phyloP scores from a whole-genome alignment of 2,113 vertebrate species.

The Pollachius pollachius region DNA sequence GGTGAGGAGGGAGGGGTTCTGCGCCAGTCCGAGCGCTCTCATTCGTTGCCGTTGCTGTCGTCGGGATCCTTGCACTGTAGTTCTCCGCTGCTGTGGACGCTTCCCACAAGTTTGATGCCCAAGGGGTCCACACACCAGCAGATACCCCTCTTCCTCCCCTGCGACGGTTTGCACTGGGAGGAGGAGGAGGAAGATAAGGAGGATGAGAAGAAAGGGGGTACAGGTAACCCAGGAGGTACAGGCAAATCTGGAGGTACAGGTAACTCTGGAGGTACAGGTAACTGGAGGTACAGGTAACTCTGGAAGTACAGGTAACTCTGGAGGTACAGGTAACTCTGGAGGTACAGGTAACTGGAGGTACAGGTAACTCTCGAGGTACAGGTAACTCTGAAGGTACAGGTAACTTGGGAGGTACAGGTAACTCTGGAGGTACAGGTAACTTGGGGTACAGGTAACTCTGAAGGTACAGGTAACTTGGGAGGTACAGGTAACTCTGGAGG shows the following conservation, averaged over 20 bases:
- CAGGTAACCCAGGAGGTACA: no score
- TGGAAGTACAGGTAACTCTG: no score
- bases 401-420: no score
- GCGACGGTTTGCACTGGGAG: slow-evolving; percentile 92
- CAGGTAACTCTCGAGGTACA: no score
- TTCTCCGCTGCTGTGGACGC: slow-evolving; percentile 83
- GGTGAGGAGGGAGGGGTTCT: slow-evolving; percentile 50
- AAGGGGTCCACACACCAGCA: slow-evolving; percentile 98
- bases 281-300: neutral
- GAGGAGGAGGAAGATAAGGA: slow-evolving; percentile 3
- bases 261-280: slow-evolving; percentile 41
- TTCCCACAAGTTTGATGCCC: slow-evolving; percentile 85
- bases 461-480: no score
- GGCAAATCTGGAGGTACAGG: no score
- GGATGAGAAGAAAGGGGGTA: neutral
- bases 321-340: no score
- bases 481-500: no score
- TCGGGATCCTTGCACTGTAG: slow-evolving; percentile 91
- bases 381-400: no score
- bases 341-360: no score
- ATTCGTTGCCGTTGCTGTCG: slow-evolving; percentile 83
- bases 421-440: slow-evolving; percentile 61
- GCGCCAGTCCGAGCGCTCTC: slow-evolving; percentile 53
- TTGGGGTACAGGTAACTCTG: slow-evolving; percentile 34
- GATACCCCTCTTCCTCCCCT: slow-evolving; percentile 88